A percentile compares a stretch with the other conserved stretches of the same genome.
Conservation (phyloP, 1,140 invertebrate genomes). For the Bombus superbus region DNA sequence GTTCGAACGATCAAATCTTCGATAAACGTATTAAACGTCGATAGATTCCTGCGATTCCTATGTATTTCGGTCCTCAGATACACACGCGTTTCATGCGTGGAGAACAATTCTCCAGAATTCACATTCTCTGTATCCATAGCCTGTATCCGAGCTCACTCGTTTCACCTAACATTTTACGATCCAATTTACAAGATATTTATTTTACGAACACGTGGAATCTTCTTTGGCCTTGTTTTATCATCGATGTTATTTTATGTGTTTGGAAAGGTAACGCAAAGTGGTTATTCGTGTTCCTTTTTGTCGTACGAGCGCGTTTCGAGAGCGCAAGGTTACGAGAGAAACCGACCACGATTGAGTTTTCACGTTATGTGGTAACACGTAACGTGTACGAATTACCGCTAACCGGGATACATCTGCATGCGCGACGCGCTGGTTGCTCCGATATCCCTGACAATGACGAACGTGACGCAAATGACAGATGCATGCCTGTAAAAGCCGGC, state of each 20-base stretch:
- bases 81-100: too few species aligned
- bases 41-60: too few species aligned
- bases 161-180: background rate
- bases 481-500: constrained; percentile 44
- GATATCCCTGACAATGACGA: constrained; percentile 60
- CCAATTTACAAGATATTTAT: constrained; percentile 16
- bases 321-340: background rate
- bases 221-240: background rate
- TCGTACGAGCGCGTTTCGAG: background rate
- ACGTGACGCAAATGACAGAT: constrained; percentile 61
- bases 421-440: constrained; percentile 34
- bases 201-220: background rate
- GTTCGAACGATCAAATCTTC: too few species aligned
- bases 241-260: background rate
- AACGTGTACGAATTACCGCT: constrained; percentile 56
- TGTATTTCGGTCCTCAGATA: background rate
- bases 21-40: too few species aligned
- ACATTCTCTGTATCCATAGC: too few species aligned
- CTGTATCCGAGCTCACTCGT: too few species aligned
- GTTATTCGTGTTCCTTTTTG: constrained; percentile 1
- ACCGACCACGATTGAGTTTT: constrained; percentile 25
- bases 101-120: too few species aligned
- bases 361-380: constrained; percentile 59
- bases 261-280: constrained; percentile 1
- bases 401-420: constrained; percentile 55